Conservation (phyloP, 2,797 vertebrate species). For the Moxostoma hubbsi region DNA sequence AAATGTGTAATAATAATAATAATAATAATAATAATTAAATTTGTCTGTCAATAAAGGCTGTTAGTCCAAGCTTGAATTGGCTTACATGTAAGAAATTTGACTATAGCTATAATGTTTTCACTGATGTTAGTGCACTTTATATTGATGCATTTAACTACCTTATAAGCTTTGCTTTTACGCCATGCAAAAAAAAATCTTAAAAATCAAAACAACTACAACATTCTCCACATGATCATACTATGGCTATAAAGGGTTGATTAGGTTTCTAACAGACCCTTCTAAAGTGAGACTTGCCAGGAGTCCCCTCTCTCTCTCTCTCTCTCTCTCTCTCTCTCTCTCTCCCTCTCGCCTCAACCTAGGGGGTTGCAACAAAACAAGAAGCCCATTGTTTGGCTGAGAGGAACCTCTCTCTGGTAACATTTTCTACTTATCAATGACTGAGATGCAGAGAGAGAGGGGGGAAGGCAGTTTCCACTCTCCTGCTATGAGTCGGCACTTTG, state of each 20-base stretch:
- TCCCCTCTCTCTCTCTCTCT: background rate
- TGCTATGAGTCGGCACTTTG: conserved; percentile 55
- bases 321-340: conserved; percentile 16
- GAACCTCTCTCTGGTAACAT: conserved; percentile 56
- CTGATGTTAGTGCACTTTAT: background rate
- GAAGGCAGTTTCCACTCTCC: conserved; percentile 37
- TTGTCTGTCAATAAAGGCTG: too few species aligned
- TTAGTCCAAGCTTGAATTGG: background rate
- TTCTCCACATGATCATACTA: conserved; percentile 23
- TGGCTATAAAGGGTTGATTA: conserved; percentile 22
- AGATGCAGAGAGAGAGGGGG: conserved; percentile 12
- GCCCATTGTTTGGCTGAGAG: conserved; percentile 60
- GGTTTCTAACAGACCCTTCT: conserved; percentile 34
- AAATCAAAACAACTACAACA: background rate
- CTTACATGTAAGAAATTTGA: background rate
- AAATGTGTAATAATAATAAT: background rate
- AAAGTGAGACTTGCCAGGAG: conserved; percentile 28
- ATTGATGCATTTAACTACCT: background rate
- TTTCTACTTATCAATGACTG: conserved; percentile 58
- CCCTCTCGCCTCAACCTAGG: background rate
- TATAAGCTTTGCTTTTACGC: background rate
- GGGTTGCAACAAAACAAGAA: conserved; percentile 56
- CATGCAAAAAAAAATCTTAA: background rate
- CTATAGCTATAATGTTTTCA: background rate
- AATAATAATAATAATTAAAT: too few species aligned